phyloP scores from a whole-genome alignment of 2,113 vertebrate species.

The Tautogolabrus adspersus region DNA sequence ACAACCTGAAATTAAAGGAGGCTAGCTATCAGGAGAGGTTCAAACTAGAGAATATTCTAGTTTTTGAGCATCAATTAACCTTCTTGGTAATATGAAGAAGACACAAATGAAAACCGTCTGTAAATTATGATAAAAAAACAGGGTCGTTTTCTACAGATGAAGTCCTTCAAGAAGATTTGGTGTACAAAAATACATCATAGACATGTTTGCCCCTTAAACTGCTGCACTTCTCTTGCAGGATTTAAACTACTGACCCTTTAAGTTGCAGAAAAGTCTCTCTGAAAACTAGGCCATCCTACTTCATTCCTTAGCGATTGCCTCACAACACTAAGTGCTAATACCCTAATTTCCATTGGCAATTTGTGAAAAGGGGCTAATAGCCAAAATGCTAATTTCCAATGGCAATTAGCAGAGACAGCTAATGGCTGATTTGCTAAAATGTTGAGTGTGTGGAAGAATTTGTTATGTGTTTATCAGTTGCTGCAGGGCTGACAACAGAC shows the following conservation, averaged over 20 bases:
- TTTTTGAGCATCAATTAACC: conserved; percentile 4
- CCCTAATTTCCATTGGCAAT: conserved; percentile 56
- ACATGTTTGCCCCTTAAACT: neutral
- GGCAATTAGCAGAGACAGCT: conserved; percentile 61
- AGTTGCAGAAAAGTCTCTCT: conserved; percentile 6
- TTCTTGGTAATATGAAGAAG: neutral
- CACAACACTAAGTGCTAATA: conserved; percentile 40
- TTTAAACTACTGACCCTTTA: conserved; percentile 19
- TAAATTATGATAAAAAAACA: neutral
- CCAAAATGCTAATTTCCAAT: conserved; percentile 57
- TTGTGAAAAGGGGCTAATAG: conserved; percentile 51
- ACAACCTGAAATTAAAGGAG: neutral
- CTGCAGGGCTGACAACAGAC: conserved; percentile 43
- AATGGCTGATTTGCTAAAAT: conserved; percentile 62
- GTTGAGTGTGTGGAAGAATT: conserved; percentile 38
- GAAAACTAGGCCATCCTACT: conserved; percentile 10
- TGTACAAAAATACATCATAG: neutral
- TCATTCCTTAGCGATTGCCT: conserved; percentile 30
- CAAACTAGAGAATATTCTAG: neutral
- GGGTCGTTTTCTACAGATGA: neutral
- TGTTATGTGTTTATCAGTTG: conserved; percentile 61
- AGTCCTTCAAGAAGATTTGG: neutral
- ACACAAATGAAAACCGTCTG: neutral
- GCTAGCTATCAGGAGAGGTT: neutral
- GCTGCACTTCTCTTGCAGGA: neutral